phyloP scores from a whole-genome alignment of 2,113 vertebrate genomes.

The Calyptommatus sinebrachiatus region DNA sequence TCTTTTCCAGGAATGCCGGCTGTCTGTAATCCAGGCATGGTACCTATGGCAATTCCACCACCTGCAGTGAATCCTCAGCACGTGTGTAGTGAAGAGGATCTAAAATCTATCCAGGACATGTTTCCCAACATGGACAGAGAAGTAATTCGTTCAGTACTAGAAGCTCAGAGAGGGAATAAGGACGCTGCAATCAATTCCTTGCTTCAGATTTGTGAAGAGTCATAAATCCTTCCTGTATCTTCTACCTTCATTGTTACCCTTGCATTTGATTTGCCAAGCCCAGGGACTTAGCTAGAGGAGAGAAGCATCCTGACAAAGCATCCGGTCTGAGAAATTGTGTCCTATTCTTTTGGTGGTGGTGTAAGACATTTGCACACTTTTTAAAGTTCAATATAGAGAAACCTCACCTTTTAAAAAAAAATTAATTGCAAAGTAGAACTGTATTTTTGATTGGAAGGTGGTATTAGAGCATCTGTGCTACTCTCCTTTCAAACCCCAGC shows the following conservation, averaged over 20 bases:
- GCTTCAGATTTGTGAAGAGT: conserved; percentile 94
- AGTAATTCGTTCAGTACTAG: conserved; percentile 92
- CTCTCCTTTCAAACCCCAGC: conserved; percentile 20
- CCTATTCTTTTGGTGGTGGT: conserved; percentile 24
- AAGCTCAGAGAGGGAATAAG: conserved; percentile 90
- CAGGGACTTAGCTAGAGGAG: conserved; percentile 68
- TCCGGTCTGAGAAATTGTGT: conserved; percentile 40
- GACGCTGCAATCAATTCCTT: conserved; percentile 94
- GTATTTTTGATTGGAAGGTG: conserved; percentile 26
- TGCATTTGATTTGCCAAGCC: conserved; percentile 59
- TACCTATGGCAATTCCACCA: conserved; percentile 82
- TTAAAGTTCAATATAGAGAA: conserved; percentile 35
- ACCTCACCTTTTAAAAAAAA: conserved; percentile 34
- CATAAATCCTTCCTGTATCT: conserved; percentile 68
- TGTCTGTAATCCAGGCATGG: conserved; percentile 88
- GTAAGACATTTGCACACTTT: conserved; percentile 37
- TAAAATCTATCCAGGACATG: conserved; percentile 94
- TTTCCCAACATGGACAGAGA: conserved; percentile 95
- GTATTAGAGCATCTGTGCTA: conserved; percentile 35
- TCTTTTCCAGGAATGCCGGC: conserved; percentile 80
- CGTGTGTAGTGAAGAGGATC: conserved; percentile 84
- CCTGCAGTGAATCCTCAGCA: conserved; percentile 75
- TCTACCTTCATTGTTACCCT: conserved; percentile 3
- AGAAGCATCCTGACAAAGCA: conserved; percentile 54
- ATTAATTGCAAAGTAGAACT: conserved; percentile 41